phyloP scores from a whole-genome alignment of 2,113 vertebrate species.

The Picathartes gymnocephalus region DNA sequence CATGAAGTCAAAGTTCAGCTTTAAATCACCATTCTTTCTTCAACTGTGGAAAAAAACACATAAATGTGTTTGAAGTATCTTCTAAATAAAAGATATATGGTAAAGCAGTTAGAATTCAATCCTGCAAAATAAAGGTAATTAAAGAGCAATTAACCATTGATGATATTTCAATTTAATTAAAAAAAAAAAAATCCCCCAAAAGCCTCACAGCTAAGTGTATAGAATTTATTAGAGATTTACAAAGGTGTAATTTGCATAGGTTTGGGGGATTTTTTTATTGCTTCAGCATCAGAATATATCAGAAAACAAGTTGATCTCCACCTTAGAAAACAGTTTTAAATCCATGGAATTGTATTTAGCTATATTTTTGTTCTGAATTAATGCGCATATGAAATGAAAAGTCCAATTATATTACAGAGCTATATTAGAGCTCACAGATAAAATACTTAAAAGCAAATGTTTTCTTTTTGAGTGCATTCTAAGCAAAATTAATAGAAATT shows the following conservation, averaged over 20 bases:
- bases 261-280: neutral
- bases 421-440: neutral
- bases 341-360: neutral
- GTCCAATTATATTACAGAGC: neutral
- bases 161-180: neutral
- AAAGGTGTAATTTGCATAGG: neutral
- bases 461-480: neutral
- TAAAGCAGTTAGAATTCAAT: neutral
- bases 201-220: accelerated
- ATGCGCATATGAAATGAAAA: neutral
- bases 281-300: neutral
- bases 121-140: neutral
- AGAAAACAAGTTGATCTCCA: neutral
- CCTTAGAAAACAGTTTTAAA: neutral
- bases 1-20: neutral
- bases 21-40: neutral
- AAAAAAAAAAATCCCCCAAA: neutral
- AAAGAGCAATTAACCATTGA: neutral
- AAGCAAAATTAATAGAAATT: neutral
- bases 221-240: neutral
- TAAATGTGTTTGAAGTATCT: neutral
- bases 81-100: neutral
- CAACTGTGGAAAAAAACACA: neutral
- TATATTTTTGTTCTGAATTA: neutral
- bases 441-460: neutral